These are phyloP conservation scores for Nibea coibor DNA, from an alignment of 2,113 vertebrate species.

Conservation along the genomic window DNA sequence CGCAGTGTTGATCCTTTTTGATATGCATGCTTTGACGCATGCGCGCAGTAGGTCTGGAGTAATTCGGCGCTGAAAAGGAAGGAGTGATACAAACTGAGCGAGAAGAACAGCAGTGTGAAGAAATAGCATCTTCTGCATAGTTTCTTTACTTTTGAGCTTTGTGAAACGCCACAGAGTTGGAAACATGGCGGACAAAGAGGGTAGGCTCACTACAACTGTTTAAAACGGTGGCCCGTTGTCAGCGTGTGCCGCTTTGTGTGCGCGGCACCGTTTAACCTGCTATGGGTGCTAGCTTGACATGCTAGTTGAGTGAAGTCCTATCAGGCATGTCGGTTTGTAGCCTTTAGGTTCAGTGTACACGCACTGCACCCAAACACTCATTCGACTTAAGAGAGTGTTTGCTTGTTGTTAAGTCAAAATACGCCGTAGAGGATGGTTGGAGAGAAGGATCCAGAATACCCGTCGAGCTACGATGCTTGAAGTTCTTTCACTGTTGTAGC, in stretches of 20 bases:
- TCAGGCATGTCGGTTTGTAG: background rate
- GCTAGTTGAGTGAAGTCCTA: constrained; percentile 34
- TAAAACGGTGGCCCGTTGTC: constrained; percentile 9
- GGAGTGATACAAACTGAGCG: background rate
- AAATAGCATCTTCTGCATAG: background rate
- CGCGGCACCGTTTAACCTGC: constrained; percentile 23
- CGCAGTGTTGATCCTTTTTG: background rate
- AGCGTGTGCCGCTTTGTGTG: constrained; percentile 42
- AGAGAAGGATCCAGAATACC: background rate
- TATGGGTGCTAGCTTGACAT: constrained; percentile 52
- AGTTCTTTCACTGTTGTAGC: background rate
- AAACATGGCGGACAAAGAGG: constrained; percentile 84
- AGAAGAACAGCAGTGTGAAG: background rate
- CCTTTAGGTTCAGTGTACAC: background rate
- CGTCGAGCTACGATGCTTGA: background rate
- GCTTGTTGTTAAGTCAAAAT: background rate
- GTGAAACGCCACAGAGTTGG: constrained; percentile 25
- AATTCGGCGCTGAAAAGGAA: constrained; percentile 71
- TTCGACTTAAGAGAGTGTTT: background rate
- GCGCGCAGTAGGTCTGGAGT: constrained; percentile 16
- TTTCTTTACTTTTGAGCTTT: constrained; percentile 31
- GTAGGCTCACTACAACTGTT: constrained; percentile 41
- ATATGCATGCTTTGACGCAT: constrained; percentile 9
- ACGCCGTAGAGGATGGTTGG: background rate
- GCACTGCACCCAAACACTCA: background rate